Evolutionary conservation across 2,113 vertebrate species (phyloP).

Genomic region (Sula dactylatra): DNA sequence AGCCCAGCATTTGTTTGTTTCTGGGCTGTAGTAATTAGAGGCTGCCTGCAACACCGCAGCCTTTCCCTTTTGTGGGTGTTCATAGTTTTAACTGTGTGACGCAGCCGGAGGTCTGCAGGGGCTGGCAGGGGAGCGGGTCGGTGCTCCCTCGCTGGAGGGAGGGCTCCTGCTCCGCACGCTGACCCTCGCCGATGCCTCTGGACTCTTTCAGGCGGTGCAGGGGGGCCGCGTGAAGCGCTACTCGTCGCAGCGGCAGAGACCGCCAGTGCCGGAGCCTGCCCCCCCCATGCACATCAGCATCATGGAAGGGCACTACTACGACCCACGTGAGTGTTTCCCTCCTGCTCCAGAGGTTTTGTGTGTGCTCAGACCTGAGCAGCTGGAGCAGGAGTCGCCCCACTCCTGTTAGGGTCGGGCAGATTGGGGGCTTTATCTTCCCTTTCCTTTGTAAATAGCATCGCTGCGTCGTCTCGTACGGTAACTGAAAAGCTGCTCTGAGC

Average conservation of each 20-base stretch:
- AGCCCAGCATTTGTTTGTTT: fast-evolving
- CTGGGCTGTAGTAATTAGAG: neutral
- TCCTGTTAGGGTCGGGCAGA: fast-evolving
- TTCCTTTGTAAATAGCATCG: fast-evolving
- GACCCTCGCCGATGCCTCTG: neutral
- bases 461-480: fast-evolving
- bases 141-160: neutral
- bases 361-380: neutral
- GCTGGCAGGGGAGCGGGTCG: neutral
- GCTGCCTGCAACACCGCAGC: neutral
- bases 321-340: constrained; percentile 83
- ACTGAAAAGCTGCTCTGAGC: neutral
- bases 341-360: neutral
- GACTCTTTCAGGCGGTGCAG: constrained; percentile 74
- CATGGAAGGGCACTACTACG: constrained; percentile 96
- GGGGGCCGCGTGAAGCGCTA: constrained; percentile 92
- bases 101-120: neutral
- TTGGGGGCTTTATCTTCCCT: neutral
- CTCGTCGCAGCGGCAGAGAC: constrained; percentile 91
- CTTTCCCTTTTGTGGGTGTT: neutral
- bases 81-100: neutral
- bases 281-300: constrained; percentile 94
- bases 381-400: fast-evolving
- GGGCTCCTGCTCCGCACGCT: neutral
- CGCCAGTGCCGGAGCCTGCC: constrained; percentile 83